Base-by-base conservation (phyloP, 2,888 invertebrate genomes). In the Calliopum simillimum region DNA sequence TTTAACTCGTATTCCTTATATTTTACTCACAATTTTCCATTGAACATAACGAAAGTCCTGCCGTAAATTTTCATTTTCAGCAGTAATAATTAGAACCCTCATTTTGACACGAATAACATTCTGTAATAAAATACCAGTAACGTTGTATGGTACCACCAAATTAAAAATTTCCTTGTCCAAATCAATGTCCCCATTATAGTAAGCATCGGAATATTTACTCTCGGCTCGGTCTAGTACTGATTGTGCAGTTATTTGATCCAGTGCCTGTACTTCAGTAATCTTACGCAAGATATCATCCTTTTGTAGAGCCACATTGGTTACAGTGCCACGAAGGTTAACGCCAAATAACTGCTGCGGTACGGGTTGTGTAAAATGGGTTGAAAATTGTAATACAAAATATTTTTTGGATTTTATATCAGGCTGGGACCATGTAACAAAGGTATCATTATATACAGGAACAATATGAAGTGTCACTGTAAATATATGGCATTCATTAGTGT, bases 11-110 rank as follows among this genome's bases (percentile, higher is more conserved):
- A 16, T 4, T 12, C 1, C 13, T 14, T 5, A 19, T 71, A 78
- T 76, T 76, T 74, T 75, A 80, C 79, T 81, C 78, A 86, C 86
- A 78, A 79, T 83, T 78, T 85, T 85, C 86, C 86, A 86, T 74
- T 85, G 83, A 13, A 86, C 82, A 74, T 84, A 85, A 72, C 81
- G 82, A 77, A 83, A 82, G 75, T 86, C 84, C 76, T 85, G 85
- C 2, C 78, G 77, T 11, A 86, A 75, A 58, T 80, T 74, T 74
- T 85, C 84, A 72, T 84, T 85, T 69, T 85, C 85, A 33, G 78
- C 74, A 23, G 86, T 85, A 5, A 85, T 81, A 53, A 85, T 79
- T 6, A 86, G 76, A 41, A 86, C 82, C 6, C 86, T 79, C 73
- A 86, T 78, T 73, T 82, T 82, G 12, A 85, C 79, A 46, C 82